A percentile compares a stretch with the other conserved stretches of the same genome.
Conservation (phyloP, 2,113 vertebrate genomes). For the Mixornis gularis region DNA sequence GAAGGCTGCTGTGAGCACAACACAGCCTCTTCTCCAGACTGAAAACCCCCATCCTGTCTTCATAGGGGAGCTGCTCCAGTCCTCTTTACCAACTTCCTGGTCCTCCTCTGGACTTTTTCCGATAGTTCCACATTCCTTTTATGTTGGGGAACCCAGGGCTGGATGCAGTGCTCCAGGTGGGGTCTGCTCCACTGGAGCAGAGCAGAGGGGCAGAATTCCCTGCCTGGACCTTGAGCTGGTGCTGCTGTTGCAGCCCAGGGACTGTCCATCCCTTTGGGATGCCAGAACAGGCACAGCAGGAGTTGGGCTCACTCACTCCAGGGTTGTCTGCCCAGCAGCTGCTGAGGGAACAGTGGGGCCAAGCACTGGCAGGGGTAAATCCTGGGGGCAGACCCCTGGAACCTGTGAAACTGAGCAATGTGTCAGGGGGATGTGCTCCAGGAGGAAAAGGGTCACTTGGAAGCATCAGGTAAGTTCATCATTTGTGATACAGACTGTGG, state of each 20-base stretch:
- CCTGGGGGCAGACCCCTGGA: accelerated
- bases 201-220: not conserved
- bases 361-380: not conserved
- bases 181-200: not conserved
- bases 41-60: not conserved
- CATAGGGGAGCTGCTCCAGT: not conserved
- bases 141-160: accelerated
- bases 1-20: not conserved
- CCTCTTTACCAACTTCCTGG: not conserved
- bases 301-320: accelerated
- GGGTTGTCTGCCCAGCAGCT: not conserved
- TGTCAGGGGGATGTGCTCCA: accelerated
- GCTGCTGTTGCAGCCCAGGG: not conserved
- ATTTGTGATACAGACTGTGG: not conserved
- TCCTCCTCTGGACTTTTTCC: not conserved
- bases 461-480: not conserved
- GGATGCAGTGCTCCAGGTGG: too few species aligned
- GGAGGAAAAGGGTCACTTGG: not conserved
- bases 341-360: not conserved
- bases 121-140: not conserved
- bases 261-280: not conserved
- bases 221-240: not conserved
- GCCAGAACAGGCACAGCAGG: too few species aligned
- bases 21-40: not conserved
- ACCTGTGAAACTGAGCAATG: accelerated